Conservation (phyloP, 2,797 vertebrate species). For the Vespertilio murinus region DNA sequence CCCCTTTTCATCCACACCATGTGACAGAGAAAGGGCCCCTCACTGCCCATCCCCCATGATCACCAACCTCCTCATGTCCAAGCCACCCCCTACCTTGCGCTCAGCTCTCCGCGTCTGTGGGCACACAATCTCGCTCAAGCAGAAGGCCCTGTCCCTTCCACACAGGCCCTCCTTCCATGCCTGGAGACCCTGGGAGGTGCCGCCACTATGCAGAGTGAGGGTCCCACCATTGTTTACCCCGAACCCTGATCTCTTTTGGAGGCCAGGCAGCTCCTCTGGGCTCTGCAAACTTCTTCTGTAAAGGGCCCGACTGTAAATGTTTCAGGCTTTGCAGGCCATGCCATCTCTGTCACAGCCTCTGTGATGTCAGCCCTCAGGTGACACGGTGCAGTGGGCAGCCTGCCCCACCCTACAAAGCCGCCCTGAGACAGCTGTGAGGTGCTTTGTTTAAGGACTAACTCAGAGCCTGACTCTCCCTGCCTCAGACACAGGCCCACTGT, state of each 20-base stretch:
- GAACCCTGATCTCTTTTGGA: not conserved
- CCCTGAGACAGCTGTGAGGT: not conserved
- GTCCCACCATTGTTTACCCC: not conserved
- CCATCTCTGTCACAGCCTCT: not conserved
- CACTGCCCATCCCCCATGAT: not conserved
- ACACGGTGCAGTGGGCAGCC: not conserved
- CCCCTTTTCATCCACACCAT: not conserved
- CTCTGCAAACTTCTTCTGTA: not conserved
- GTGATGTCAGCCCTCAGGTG: not conserved
- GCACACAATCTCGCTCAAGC: not conserved
- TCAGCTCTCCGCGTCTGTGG: not conserved
- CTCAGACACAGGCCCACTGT: not conserved
- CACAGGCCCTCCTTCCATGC: not conserved
- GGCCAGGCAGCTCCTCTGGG: not conserved
- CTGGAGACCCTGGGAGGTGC: not conserved
- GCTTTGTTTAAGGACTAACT: not conserved
- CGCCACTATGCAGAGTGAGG: not conserved
- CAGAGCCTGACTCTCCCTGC: not conserved
- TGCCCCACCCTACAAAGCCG: not conserved
- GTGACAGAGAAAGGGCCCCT: not conserved
- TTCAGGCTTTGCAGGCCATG: not conserved
- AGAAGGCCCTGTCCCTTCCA: not conserved
- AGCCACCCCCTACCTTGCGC: not conserved
- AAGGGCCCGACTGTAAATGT: not conserved
- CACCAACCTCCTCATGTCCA: not conserved